Evolutionary conservation across 2,113 vertebrate genomes (phyloP), one percentile per base, ranked within the genome.

Genomic region (Gobiocypris rarus): DNA sequence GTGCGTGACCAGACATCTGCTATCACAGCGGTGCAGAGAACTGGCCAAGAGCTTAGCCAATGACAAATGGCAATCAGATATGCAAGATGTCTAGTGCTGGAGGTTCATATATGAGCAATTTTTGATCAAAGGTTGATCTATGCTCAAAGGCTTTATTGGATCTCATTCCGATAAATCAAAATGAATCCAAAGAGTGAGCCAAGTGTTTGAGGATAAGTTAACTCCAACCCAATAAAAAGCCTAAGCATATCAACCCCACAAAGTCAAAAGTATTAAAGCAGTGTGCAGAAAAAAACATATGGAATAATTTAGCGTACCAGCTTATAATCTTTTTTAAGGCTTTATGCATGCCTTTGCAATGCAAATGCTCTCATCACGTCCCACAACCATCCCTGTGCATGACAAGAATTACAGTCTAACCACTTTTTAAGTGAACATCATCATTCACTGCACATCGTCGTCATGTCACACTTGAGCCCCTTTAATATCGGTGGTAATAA

Each of bases 51-150:
- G 45, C 75, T 43, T 58, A 28, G 9, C 63, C 70, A 50, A 6
- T 7, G 38, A 48, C 65, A 63, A 82, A 83, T 56, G 54, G 24
- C 67, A 79, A 80, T 73, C 83, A 61, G 52, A 61, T 70, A 84
- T 58, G 83, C 83, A 84, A 77, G 74, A 84, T 81, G 77, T 81
- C 78, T 82, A 41, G 75, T 14, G 28, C 75, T 58, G 24, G 26
- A 24, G 61, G 79, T 82, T 75, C 38, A 50, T 61, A n/a, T 76
- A 34, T 61, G 50, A 38, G 26, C 59, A 52, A 24, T 54, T 52
- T 87, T 85, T 83, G 74, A 85, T 85, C 65, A 82, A 77, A 82
- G 75, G 83, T 85, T 84, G 82, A 84, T 77, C 77, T 58, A 71
- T 56, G 79, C 83, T 78, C 50, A 41, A 83, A 75, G 67, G 74